Evolutionary conservation across 1,140 invertebrate species (phyloP).

Genomic region (Maconellicoccus hirsutus): DNA sequence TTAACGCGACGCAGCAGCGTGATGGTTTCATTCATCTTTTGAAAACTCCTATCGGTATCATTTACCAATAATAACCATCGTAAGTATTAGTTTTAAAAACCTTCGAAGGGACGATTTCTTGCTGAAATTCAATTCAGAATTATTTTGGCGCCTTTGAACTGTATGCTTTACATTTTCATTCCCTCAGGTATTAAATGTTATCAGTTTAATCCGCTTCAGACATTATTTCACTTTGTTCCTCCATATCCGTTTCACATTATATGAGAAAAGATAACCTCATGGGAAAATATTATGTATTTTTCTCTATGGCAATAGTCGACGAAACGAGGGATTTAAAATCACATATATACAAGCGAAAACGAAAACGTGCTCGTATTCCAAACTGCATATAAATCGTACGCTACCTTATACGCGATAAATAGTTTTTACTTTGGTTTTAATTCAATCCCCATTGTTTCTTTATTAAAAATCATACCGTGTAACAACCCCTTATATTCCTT

Average conservation of each 20-base stretch:
- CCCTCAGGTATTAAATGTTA: slow-evolving; percentile 8
- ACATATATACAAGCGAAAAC: not conserved
- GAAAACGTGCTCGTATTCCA: not conserved
- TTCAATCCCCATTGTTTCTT: no score
- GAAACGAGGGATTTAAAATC: not conserved
- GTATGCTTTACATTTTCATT: not conserved
- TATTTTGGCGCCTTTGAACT: slow-evolving; percentile 6
- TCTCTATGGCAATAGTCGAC: not conserved
- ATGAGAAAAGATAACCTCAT: not conserved
- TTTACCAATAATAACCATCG: not conserved
- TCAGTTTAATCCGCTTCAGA: not conserved
- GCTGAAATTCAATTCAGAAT: slow-evolving; percentile 4
- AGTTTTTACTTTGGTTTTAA: no score
- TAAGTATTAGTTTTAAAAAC: not conserved
- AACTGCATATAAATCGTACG: not conserved
- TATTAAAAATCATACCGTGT: not conserved
- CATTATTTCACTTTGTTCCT: slow-evolving; percentile 4
- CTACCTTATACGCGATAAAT: no score
- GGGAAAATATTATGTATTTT: slow-evolving; percentile 1
- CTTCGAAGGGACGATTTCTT: not conserved
- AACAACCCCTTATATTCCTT: no score
- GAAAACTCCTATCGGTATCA: not conserved
- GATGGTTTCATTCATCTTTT: not conserved
- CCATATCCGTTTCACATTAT: not conserved
- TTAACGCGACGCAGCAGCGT: not conserved